Evolutionary conservation across 2,888 invertebrate species (phyloP).

Genomic region (Synanthedon vespiformis): DNA sequence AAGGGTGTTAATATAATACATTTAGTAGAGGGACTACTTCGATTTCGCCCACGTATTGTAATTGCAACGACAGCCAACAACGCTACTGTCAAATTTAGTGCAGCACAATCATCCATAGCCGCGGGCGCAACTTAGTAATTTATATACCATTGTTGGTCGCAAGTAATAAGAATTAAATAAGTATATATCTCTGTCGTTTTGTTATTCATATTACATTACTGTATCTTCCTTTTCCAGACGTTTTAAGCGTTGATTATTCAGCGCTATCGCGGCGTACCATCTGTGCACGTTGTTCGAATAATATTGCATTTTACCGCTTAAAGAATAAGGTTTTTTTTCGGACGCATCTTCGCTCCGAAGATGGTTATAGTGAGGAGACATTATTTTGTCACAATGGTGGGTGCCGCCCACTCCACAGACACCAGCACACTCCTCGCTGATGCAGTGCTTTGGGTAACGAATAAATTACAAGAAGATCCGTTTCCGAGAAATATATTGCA

Average conservation of each 20-base stretch:
- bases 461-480: conserved; percentile 58
- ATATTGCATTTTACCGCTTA: conserved; percentile 26
- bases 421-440: conserved; percentile 56
- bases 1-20: too few species aligned
- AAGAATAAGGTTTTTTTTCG: conserved; percentile 41
- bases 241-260: conserved; percentile 71
- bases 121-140: conserved; percentile 20
- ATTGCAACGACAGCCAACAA: not conserved
- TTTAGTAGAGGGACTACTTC: too few species aligned
- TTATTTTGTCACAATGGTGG: conserved; percentile 70
- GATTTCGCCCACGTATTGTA: too few species aligned
- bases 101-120: not conserved
- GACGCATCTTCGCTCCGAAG: conserved; percentile 22
- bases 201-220: conserved; percentile 69
- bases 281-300: conserved; percentile 27
- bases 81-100: not conserved
- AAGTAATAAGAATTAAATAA: conserved; percentile 64
- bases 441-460: conserved; percentile 65
- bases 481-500: conserved; percentile 40
- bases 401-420: conserved; percentile 61
- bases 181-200: conserved; percentile 66
- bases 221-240: conserved; percentile 70
- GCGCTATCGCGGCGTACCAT: conserved; percentile 60
- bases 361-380: conserved; percentile 59
- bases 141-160: conserved; percentile 50